These are phyloP conservation scores for Heterotilapia buettikoferi DNA, from an alignment of 2,113 vertebrate species.

Conservation along the genomic window DNA sequence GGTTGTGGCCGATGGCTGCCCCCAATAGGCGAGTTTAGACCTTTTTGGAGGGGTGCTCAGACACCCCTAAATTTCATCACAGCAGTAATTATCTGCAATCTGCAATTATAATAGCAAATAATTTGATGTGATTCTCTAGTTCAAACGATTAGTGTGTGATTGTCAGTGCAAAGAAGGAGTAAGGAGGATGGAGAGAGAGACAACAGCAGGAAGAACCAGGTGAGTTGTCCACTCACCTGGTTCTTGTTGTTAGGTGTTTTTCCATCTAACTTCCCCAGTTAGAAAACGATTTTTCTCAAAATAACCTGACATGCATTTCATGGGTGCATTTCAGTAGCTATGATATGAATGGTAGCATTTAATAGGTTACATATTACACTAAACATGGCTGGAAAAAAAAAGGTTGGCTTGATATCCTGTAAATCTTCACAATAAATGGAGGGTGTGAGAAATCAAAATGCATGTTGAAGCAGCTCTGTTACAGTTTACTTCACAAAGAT, in stretches of 20 bases:
- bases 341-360: background rate
- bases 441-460: no score
- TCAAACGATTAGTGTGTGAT: background rate
- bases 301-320: background rate
- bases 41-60: background rate
- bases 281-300: background rate
- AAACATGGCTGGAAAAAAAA: no score
- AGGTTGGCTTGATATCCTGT: no score
- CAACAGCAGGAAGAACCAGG: background rate
- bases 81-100: background rate
- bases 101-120: background rate
- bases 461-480: no score
- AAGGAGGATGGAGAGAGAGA: background rate
- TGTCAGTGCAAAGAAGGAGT: background rate
- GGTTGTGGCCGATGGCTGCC: background rate
- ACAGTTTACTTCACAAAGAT: no score
- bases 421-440: no score
- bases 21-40: background rate
- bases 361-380: no score
- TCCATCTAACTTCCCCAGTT: background rate
- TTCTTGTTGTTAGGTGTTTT: background rate
- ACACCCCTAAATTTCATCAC: background rate
- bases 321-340: background rate
- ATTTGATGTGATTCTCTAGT: background rate
- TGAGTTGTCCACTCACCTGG: background rate